phyloP scores from a whole-genome alignment of 2,888 invertebrate species.

The Oligia fasciuncula region DNA sequence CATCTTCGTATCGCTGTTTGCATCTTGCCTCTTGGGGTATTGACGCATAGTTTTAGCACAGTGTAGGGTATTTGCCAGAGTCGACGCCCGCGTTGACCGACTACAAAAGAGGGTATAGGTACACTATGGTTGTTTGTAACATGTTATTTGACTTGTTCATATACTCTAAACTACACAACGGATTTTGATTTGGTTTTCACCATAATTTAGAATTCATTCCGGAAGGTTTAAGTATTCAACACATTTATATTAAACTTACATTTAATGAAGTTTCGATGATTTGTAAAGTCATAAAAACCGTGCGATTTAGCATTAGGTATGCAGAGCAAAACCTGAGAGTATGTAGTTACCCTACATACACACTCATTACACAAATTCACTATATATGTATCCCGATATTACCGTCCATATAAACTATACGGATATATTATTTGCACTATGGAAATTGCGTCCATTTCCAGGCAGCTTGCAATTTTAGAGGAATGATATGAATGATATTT shows the following conservation, averaged over 20 bases:
- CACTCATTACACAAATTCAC: slow-evolving; percentile 29
- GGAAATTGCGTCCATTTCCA: slow-evolving; percentile 33
- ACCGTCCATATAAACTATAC: slow-evolving; percentile 16
- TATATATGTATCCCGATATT: slow-evolving; percentile 18
- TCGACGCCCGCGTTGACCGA: neutral
- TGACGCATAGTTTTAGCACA: slow-evolving; percentile 10
- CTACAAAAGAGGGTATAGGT: neutral
- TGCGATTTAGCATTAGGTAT: neutral
- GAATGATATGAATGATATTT: slow-evolving; percentile 23
- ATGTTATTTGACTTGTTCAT: neutral
- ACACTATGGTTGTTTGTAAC: neutral
- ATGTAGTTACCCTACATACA: neutral
- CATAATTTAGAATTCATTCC: neutral
- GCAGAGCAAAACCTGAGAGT: neutral
- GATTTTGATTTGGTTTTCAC: neutral
- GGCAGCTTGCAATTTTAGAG: slow-evolving; percentile 44
- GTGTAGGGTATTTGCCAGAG: neutral
- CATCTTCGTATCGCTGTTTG: slow-evolving; percentile 32
- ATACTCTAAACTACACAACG: neutral
- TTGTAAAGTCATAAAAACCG: too few relatives aligned
- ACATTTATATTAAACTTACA: too few relatives aligned
- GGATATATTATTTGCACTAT: slow-evolving; percentile 21
- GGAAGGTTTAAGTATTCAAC: too few relatives aligned
- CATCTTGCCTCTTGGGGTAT: slow-evolving; percentile 35
- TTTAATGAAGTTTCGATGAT: too few relatives aligned